phyloP scores from a whole-genome alignment of 2,113 vertebrate genomes.

The Ramphastos sulfuratus region DNA sequence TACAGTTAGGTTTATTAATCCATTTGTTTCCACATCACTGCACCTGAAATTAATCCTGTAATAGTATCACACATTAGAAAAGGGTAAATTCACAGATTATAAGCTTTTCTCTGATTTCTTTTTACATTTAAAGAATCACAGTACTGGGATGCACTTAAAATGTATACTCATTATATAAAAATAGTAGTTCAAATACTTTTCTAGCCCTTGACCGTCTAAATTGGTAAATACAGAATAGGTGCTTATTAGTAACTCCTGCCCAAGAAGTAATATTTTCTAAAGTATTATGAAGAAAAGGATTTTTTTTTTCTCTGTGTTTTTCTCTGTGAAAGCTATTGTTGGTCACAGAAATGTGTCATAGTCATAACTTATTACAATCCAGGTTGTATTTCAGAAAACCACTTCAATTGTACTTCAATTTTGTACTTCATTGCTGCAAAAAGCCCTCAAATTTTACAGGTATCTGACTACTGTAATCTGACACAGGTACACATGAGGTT shows the following conservation, averaged over 20 bases:
- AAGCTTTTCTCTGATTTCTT: background rate
- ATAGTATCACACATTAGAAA: background rate
- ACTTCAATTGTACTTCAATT: background rate
- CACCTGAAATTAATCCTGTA: background rate
- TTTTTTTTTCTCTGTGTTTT: background rate
- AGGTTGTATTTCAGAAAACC: background rate
- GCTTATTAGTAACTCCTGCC: background rate
- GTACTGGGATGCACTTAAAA: background rate
- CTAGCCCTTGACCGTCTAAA: background rate
- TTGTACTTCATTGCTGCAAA: background rate
- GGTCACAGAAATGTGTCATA: background rate
- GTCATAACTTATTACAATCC: background rate
- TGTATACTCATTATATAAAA: background rate
- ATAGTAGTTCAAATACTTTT: background rate
- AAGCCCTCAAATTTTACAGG: background rate
- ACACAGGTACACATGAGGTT: background rate
- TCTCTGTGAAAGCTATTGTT: background rate
- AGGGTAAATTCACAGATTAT: background rate
- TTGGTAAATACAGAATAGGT: background rate
- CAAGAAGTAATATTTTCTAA: accelerated
- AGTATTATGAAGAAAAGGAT: background rate
- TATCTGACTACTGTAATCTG: background rate
- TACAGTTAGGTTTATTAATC: background rate
- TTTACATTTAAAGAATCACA: background rate
- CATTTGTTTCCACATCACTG: background rate